A percentile compares a stretch with the other conserved stretches of the same genome.
These are phyloP conservation scores for Cossypha caffra DNA, from an alignment of 2,797 vertebrate species.

Conservation along the genomic window DNA sequence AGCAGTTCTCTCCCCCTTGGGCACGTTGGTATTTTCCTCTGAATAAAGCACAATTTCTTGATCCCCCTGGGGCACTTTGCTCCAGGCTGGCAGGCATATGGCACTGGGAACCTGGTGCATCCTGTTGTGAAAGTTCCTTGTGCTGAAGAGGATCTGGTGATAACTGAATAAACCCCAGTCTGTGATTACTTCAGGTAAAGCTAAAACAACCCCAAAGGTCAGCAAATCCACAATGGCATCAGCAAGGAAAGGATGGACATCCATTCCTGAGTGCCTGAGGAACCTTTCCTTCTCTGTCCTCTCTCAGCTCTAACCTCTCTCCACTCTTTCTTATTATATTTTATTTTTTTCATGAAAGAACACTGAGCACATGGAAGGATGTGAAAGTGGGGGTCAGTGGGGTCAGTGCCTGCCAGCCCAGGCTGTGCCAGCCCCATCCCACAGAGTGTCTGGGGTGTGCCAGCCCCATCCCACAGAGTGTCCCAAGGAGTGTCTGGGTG, in stretches of 20 bases:
- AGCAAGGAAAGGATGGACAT: not conserved
- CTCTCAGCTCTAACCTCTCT: not conserved
- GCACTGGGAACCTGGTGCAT: not conserved
- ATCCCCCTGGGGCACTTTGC: not conserved
- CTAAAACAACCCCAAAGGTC: not conserved
- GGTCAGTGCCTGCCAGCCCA: not conserved
- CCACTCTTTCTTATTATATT: rapidly evolving
- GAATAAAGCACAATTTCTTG: not conserved
- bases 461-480: rapidly evolving
- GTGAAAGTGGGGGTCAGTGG: rapidly evolving
- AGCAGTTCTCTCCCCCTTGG: too few relatives aligned
- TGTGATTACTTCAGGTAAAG: not conserved
- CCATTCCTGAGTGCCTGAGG: rapidly evolving
- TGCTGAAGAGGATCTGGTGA: not conserved
- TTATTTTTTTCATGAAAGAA: not conserved
- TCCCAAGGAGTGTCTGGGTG: not conserved
- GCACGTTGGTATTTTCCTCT: rapidly evolving
- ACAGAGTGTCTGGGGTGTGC: rapidly evolving
- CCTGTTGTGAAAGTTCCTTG: not conserved
- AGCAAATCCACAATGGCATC: not conserved
- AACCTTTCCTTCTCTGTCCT: not conserved
- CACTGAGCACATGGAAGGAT: not conserved
- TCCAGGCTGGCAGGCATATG: not conserved
- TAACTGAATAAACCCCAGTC: not conserved
- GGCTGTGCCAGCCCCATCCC: not conserved